Evolutionary conservation across 2,797 vertebrate genomes (phyloP), one percentile per base, ranked within the genome.

Genomic region (Aeoliscus strigatus): DNA sequence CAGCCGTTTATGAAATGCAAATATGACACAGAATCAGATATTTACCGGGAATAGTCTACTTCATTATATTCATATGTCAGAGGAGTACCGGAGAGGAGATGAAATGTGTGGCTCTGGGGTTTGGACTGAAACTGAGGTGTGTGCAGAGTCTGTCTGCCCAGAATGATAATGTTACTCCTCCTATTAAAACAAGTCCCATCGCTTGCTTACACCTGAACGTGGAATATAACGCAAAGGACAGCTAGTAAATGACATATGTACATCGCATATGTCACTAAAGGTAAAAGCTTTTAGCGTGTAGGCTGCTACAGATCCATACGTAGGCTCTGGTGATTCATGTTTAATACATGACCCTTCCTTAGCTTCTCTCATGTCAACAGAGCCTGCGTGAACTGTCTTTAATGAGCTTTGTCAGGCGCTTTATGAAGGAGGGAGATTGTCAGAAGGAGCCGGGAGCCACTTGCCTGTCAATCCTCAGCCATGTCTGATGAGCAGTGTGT

Each of bases 401-500:
- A 77, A 86, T 81, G 63, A 81, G 71, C 59, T 70, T 63, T 77
- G 73, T 59, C 75, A 75, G 73, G 51, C 43, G 30, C 70, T 79
- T 57, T 30, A 53, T 77, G 58, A 66, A 45, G 61, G 37, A 57
- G 39, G 42, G 57, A 40, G 70, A 51, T 42, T 64, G 66, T 70
- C 18, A 32, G 66, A 69, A 52, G 63, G 54, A 63, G 77, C 78
- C 68, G 64, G 51, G 47, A 77, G 77, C 77, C 70, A 72, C 73
- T 68, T 57, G 72, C 61, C 82, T 79, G 80, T 85, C 82, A 83
- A 75, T 72, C 79, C 66, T 66, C 35, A 18, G 55, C 65, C 42
- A 53, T 33, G 68, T 82, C 78, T 70, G 65, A 79, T 82, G 84
- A 79, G 81, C 75, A 78, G 64, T 56, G 58, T n/a, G 48, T 81